These are phyloP conservation scores for Mormyrus proboscirostris DNA, from an alignment of 2,797 vertebrate genomes.

Conservation along the genomic window DNA sequence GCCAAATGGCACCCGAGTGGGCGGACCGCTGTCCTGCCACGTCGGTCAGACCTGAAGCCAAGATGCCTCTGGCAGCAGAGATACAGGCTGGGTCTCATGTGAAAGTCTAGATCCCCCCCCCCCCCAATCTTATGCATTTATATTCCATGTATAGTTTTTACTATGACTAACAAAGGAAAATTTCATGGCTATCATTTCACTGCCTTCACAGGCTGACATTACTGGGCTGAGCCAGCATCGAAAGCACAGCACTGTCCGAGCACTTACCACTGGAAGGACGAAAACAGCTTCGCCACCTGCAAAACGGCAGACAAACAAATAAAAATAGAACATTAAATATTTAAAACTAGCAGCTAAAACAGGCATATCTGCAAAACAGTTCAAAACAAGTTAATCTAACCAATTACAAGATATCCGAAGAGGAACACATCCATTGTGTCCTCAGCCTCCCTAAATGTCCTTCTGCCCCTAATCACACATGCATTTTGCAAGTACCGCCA, in stretches of 20 bases:
- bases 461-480: not conserved
- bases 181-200: not conserved
- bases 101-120: not conserved
- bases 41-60: not conserved
- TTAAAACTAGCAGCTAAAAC: not conserved
- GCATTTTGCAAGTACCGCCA: not conserved
- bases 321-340: not conserved
- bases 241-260: not conserved
- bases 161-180: not conserved
- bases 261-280: constrained; percentile 76
- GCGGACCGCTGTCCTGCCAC: not conserved
- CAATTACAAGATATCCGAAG: not conserved
- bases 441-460: not conserved
- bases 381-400: not conserved
- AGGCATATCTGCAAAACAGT: not conserved
- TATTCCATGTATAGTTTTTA: not conserved
- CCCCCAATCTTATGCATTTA: not conserved
- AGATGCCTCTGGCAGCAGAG: not conserved
- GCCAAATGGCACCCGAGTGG: not conserved
- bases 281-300: constrained; percentile 75
- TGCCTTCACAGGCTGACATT: not conserved
- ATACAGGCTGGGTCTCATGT: not conserved
- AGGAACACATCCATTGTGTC: not conserved
- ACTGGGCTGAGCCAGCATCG: not conserved
- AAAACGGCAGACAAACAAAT: constrained; percentile 14